These are phyloP conservation scores for Uropetala carovei DNA, from an alignment of 2,888 invertebrate species.

Conservation along the genomic window DNA sequence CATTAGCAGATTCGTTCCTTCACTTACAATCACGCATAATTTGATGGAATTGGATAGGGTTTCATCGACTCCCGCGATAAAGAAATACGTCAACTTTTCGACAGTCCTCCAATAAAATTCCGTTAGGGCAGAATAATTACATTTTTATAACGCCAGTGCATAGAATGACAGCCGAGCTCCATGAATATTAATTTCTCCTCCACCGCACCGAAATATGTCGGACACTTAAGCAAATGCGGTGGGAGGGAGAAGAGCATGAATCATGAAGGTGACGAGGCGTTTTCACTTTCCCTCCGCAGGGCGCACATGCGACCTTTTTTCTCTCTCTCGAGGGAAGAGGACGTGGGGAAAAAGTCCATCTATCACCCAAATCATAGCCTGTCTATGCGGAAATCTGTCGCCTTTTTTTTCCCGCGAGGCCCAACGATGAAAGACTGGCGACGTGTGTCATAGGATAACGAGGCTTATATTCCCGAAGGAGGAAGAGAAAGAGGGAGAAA, in stretches of 20 bases:
- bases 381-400: conserved; percentile 47
- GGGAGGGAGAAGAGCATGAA: background rate
- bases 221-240: no score
- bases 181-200: conserved; percentile 14
- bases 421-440: conserved; percentile 47
- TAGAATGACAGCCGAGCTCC: background rate
- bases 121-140: background rate
- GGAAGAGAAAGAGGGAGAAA: background rate
- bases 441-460: conserved; percentile 49
- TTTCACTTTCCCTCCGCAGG: conserved; percentile 14
- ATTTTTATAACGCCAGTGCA: background rate
- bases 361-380: conserved; percentile 58
- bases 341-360: conserved; percentile 30
- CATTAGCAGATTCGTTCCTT: no score
- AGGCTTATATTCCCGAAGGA: conserved; percentile 54
- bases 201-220: background rate
- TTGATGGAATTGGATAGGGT: no score
- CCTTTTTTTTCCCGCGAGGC: conserved; percentile 30
- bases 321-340: background rate
- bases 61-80: no score
- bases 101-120: no score
- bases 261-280: conserved; percentile 55
- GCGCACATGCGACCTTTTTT: conserved; percentile 13
- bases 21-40: no score
- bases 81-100: no score